Base-by-base conservation (phyloP, 2,797 vertebrate species). In the Cottoperca gobio region DNA sequence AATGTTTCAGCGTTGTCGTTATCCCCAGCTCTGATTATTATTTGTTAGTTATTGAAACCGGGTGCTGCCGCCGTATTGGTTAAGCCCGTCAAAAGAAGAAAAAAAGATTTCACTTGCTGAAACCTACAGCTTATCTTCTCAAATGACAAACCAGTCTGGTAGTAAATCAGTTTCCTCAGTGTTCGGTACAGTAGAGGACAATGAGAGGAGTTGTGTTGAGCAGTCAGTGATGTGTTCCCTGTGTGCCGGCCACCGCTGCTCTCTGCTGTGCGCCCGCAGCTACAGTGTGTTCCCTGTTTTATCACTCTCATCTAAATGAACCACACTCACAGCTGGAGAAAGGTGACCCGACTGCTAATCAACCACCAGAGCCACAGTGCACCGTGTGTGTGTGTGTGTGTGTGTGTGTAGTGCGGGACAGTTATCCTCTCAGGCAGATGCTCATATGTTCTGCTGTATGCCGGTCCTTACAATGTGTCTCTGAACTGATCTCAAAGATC, bases 291-390 rank as follows among this genome's bases (percentile, higher is more conserved):
- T 94, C 89, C 76, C 87, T 85, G 84, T 92, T 88, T 86, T 91
- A 94, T 92, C 89, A 90, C 82, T 73, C 82, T 83, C 87, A 91
- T 92, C 91, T 91, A 90, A 91, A 92, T 86, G 88, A 91, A 87
- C 87, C 83, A 76, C 77, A 76, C 87, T 92, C 89, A 91, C 92
- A 92, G 93, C 86, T 91, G 90, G 90, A 92, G 90, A 89, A 93
- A 93, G 92, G 90, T 93, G 92, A 93, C 90, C 93, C 35, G 81
- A 89, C 84, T 92, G 84, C 90, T 92, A 91, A 92, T 92, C 86
- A 91, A 88, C 82, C 86, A 77, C 53, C 73, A 71, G 77, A 83
- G 77, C 76, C 71, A 71, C 63, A 7, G 73, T 70, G 83, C 65
- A 53, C 54, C 12, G 13, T 39, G 62, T 53, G 78, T 50, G 35